These are phyloP conservation scores for Plagiodera versicolora DNA, from an alignment of 2,888 invertebrate genomes.

Conservation along the genomic window DNA sequence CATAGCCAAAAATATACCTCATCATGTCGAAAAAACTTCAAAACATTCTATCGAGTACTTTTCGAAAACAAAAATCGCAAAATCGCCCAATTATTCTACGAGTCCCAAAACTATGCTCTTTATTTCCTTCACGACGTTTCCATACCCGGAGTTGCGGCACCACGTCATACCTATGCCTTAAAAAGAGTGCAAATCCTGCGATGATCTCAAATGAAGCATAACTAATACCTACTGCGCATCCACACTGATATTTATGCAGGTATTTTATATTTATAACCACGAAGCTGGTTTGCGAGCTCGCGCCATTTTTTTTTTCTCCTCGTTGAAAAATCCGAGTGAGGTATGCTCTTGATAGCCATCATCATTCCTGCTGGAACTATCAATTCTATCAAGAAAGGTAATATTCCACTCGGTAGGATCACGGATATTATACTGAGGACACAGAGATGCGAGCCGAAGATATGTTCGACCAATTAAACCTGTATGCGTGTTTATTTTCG, in stretches of 20 bases:
- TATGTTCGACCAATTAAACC: neutral
- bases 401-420: neutral
- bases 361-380: neutral
- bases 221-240: neutral
- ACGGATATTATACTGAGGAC: neutral
- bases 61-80: too few species aligned
- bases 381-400: neutral
- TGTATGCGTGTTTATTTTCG: neutral
- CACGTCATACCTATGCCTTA: too few species aligned
- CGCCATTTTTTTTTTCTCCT: neutral
- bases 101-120: too few species aligned
- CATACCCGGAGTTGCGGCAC: too few species aligned
- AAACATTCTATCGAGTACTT: too few species aligned
- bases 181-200: too few species aligned
- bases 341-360: neutral
- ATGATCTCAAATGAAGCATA: neutral
- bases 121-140: too few species aligned
- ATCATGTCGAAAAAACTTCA: too few species aligned
- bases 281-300: neutral
- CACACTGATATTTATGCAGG: neutral
- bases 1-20: too few species aligned
- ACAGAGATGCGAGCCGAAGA: neutral
- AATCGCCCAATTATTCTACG: too few species aligned
- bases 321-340: neutral
- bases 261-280: neutral